A percentile compares a stretch with the other conserved stretches of the same genome.
Conservation (phyloP, 2,888 invertebrate genomes). For the Cephus pulcher region DNA sequence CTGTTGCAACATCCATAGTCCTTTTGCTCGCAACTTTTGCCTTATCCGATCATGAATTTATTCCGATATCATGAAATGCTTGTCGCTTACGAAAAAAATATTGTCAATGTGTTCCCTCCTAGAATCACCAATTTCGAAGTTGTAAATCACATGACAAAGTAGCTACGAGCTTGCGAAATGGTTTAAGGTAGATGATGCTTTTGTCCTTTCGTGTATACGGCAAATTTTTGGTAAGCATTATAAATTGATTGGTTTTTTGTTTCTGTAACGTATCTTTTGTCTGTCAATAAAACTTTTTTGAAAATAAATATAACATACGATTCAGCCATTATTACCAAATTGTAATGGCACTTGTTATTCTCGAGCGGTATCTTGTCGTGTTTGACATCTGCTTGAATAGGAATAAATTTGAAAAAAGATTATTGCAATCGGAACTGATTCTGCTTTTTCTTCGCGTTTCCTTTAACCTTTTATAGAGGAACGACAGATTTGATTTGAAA, state of each 20-base stretch:
- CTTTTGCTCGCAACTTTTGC: neutral
- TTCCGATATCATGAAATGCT: neutral
- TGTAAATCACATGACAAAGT: neutral
- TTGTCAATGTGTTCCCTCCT: neutral
- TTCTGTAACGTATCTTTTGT: neutral
- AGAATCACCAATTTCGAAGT: neutral
- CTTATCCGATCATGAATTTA: neutral
- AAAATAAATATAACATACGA: neutral
- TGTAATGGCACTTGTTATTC: neutral
- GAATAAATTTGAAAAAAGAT: neutral
- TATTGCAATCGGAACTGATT: neutral
- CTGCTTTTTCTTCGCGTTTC: neutral
- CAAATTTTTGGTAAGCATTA: no score
- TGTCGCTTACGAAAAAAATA: neutral
- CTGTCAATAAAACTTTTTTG: neutral
- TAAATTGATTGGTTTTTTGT: no score
- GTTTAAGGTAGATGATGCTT: neutral
- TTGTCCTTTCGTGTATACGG: neutral
- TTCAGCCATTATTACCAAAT: neutral
- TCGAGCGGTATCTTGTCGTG: neutral
- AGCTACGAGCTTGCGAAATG: neutral
- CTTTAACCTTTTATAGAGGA: neutral
- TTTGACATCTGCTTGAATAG: neutral
- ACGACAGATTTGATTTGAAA: neutral
- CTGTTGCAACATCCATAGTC: neutral